Conservation (phyloP, 1,140 invertebrate species). For the Sminthurinus signatus region DNA sequence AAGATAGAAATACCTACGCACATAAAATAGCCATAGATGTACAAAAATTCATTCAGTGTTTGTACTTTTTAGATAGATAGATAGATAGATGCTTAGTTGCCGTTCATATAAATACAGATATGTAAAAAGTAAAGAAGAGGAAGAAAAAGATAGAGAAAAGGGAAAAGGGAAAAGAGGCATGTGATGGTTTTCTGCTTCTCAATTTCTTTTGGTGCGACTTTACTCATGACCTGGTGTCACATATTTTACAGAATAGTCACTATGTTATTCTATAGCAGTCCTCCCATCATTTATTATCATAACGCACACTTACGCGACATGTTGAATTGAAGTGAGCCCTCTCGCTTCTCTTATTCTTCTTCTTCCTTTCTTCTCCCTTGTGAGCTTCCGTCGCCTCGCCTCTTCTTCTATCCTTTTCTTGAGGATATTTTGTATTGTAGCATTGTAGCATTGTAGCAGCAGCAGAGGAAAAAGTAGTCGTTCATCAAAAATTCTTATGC, state of each 20-base stretch:
- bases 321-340: conserved; percentile 24
- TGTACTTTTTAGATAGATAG: no score
- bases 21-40: no score
- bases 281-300: conserved; percentile 34
- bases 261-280: conserved; percentile 24
- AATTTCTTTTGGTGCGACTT: conserved; percentile 19
- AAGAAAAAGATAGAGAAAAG: no score
- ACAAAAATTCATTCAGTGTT: no score
- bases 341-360: neutral
- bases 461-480: neutral
- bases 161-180: no score
- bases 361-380: conserved; percentile 2
- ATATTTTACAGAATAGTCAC: conserved; percentile 26
- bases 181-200: conserved; percentile 4
- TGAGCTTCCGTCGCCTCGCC: neutral
- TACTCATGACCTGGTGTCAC: conserved; percentile 32
- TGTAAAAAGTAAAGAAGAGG: no score
- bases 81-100: no score
- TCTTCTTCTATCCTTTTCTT: neutral
- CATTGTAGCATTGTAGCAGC: no score
- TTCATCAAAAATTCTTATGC: conserved; percentile 5
- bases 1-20: no score
- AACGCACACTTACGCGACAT: conserved; percentile 30
- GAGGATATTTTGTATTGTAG: no score
- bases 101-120: no score